Conservation (phyloP, 2,888 invertebrate genomes). For the Lithophane leautieri region DNA sequence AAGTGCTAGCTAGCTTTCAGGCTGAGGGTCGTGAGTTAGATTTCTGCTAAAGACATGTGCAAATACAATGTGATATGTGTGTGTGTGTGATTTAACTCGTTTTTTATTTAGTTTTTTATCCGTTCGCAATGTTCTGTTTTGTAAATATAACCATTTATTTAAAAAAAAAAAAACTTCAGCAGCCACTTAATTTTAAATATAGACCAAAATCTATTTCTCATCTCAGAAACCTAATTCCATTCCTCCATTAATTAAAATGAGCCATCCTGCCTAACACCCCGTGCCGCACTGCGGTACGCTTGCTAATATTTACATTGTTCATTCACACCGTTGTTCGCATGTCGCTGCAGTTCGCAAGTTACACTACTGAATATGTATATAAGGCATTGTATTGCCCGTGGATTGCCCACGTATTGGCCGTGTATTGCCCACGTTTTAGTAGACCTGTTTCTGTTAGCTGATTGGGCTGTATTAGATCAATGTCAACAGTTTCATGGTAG, state of each 20-base stretch:
- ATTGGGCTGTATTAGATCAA: constrained; percentile 25
- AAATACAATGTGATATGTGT: too few species aligned
- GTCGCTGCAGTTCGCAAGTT: constrained; percentile 25
- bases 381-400: background rate
- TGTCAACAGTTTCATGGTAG: constrained; percentile 7
- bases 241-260: constrained; percentile 7
- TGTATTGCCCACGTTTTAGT: background rate
- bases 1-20: background rate
- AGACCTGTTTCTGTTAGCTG: constrained; percentile 13
- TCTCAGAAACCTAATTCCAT: background rate
- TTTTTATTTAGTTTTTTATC: background rate
- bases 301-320: constrained; percentile 45
- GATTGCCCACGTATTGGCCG: background rate
- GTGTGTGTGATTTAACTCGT: background rate
- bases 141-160: background rate
- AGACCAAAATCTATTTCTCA: background rate
- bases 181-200: background rate
- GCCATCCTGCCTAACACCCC: background rate
- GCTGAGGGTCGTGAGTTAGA: background rate
- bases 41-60: background rate
- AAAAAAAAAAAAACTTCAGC: background rate
- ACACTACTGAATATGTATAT: constrained; percentile 43
- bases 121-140: background rate
- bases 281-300: constrained; percentile 48
- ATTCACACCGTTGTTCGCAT: constrained; percentile 20